Conservation (phyloP, 2,797 vertebrate species). For the Aldrovandia affinis region DNA sequence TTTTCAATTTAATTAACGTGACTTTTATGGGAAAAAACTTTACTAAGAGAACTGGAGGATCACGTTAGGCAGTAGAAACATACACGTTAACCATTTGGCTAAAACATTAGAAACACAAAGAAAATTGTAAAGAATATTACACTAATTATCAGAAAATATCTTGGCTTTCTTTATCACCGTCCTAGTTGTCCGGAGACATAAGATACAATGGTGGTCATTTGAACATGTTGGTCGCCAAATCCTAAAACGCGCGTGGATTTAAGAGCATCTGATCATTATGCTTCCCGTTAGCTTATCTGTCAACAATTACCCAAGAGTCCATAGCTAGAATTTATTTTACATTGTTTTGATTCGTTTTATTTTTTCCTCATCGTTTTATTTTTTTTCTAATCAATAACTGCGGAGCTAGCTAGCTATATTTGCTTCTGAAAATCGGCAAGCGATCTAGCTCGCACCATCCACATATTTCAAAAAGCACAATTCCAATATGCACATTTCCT, state of each 20-base stretch:
- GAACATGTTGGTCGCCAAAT: neutral
- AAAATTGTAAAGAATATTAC: neutral
- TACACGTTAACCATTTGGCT: neutral
- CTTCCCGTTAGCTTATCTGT: neutral
- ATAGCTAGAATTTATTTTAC: neutral
- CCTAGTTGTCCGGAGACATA: neutral
- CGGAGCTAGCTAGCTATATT: neutral
- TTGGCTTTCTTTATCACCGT: neutral
- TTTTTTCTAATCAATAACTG: neutral
- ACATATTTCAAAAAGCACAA: neutral
- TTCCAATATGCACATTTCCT: neutral
- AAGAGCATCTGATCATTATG: neutral
- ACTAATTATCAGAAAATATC: neutral
- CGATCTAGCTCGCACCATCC: neutral
- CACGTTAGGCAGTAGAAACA: neutral
- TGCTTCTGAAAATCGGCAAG: neutral
- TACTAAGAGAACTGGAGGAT: neutral
- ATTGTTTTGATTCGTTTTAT: neutral
- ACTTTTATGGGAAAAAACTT: constrained; percentile 5
- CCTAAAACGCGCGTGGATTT: neutral
- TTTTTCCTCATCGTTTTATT: neutral
- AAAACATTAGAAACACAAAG: constrained; percentile 4
- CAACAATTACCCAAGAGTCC: neutral
- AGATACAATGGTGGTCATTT: neutral
- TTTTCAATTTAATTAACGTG: no score